Evolutionary conservation across 2,113 vertebrate species (phyloP).

Genomic region (Entelurus aequoreus): DNA sequence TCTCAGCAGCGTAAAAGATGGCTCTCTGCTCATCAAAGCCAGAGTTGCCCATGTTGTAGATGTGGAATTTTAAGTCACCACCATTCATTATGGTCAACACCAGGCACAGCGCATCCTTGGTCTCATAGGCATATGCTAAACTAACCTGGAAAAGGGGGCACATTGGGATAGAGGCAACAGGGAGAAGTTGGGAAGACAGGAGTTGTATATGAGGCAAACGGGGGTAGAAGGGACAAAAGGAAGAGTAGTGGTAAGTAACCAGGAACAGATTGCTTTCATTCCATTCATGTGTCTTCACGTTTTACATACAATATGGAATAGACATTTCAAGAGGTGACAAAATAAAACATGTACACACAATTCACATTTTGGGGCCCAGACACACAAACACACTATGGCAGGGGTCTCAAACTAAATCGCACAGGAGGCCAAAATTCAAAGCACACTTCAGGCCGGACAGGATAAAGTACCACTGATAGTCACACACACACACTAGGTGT

Average conservation of each 20-base stretch:
- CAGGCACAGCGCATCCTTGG: constrained; percentile 85
- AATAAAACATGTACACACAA: too few species aligned
- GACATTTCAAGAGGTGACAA: not conserved
- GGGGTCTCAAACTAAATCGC: too few species aligned
- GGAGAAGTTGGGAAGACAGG: constrained; percentile 10
- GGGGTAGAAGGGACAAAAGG: constrained; percentile 3
- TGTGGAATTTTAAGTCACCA: constrained; percentile 92
- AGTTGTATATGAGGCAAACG: not conserved
- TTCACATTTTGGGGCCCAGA: too few species aligned
- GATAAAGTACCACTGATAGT: too few species aligned
- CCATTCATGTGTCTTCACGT: constrained; percentile 12
- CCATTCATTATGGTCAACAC: constrained; percentile 93
- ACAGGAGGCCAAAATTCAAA: too few species aligned
- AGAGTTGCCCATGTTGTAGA: constrained; percentile 86
- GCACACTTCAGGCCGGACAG: too few species aligned
- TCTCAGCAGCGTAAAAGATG: constrained; percentile 89
- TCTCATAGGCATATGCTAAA: constrained; percentile 86
- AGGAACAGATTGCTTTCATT: constrained; percentile 19
- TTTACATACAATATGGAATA: not conserved
- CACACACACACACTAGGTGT: too few species aligned
- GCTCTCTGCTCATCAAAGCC: constrained; percentile 87
- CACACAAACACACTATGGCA: too few species aligned
- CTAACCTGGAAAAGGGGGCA: constrained; percentile 71
- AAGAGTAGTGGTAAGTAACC: constrained; percentile 29
- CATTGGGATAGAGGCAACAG: constrained; percentile 20